A percentile compares a stretch with the other conserved stretches of the same genome.
phyloP scores from a whole-genome alignment of 2,113 vertebrate genomes.

The Sporophila hypoxantha region DNA sequence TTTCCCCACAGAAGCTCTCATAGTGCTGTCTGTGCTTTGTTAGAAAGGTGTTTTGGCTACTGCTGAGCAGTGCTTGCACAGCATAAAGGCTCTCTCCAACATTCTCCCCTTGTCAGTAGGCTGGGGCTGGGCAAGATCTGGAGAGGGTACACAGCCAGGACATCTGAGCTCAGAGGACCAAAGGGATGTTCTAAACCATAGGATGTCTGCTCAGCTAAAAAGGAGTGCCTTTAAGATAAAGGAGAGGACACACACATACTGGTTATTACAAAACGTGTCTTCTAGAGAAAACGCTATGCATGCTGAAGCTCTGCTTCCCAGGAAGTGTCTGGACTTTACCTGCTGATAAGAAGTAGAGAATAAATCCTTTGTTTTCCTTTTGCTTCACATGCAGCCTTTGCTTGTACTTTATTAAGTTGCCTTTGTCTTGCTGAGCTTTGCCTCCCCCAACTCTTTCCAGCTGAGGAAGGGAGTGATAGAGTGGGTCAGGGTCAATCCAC shows the following conservation, averaged over 20 bases:
- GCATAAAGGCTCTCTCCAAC: background rate
- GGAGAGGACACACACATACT: background rate
- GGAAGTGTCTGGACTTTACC: background rate
- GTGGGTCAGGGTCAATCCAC: background rate
- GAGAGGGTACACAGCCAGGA: background rate
- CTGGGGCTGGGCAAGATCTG: background rate
- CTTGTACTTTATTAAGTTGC: background rate
- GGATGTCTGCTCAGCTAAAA: background rate
- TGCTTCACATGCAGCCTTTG: background rate
- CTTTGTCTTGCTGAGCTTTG: background rate
- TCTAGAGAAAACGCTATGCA: background rate
- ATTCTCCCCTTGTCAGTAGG: accelerated
- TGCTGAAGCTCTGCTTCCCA: background rate
- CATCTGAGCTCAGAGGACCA: background rate
- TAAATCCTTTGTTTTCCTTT: background rate
- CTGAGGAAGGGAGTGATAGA: background rate
- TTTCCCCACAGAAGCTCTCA: background rate
- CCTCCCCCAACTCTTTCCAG: background rate
- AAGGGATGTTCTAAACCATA: background rate
- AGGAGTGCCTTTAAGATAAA: background rate
- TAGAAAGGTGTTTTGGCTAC: background rate
- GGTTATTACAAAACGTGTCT: background rate
- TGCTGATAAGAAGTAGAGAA: background rate
- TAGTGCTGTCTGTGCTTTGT: background rate
- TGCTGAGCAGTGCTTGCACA: background rate